These are phyloP conservation scores for Lepisosteus osseus DNA, from an alignment of 2,113 vertebrate genomes.

Conservation along the genomic window DNA sequence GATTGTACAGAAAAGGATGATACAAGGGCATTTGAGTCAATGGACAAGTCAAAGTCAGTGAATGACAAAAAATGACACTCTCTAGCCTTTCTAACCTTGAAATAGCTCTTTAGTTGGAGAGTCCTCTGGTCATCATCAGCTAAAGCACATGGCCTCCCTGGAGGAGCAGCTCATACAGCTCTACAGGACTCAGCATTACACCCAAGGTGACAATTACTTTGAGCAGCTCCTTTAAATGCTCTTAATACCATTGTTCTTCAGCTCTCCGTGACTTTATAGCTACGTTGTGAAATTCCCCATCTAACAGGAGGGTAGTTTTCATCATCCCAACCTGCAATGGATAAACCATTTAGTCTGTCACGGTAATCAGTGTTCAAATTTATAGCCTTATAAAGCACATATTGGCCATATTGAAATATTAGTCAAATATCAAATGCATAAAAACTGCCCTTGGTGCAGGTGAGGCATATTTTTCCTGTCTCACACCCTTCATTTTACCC, in stretches of 20 bases:
- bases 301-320: background rate
- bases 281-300: background rate
- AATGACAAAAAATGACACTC: background rate
- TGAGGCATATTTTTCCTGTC: too few relatives aligned
- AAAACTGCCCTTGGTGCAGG: constrained; percentile 4
- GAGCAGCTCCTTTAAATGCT: background rate
- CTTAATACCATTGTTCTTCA: background rate
- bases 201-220: background rate
- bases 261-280: background rate
- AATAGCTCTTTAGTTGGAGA: background rate
- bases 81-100: background rate
- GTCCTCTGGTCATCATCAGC: too few relatives aligned
- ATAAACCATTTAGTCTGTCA: background rate
- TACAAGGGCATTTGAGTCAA: background rate
- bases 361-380: background rate
- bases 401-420: background rate
- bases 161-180: too few relatives aligned
- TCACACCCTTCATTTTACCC: too few relatives aligned
- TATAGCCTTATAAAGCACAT: background rate
- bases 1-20: constrained; percentile 5
- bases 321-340: background rate
- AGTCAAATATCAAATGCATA: background rate
- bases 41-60: constrained; percentile 1
- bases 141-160: too few relatives aligned
- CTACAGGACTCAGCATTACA: background rate